Evolutionary conservation across 2,888 invertebrate genomes (phyloP).

Genomic region (Synanthedon vespiformis): DNA sequence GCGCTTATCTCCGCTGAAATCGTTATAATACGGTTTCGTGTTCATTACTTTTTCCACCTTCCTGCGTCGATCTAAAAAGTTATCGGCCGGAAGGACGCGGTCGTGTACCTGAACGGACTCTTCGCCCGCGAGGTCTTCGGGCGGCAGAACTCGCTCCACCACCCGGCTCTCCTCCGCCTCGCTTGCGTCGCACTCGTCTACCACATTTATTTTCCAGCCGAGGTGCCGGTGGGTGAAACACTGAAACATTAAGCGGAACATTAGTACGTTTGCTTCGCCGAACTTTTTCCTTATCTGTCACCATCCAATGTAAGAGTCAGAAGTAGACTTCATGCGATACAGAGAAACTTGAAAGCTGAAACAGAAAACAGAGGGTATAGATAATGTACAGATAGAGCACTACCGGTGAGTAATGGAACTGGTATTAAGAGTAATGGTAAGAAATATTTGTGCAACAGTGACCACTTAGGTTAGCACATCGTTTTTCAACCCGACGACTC

Average conservation of each 20-base stretch:
- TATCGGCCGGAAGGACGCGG: constrained; percentile 72
- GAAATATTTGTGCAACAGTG: neutral
- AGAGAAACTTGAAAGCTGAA: constrained; percentile 65
- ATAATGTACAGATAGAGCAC: constrained; percentile 49
- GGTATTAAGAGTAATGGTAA: constrained; percentile 5
- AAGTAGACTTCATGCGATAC: constrained; percentile 49
- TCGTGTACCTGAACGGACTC: constrained; percentile 76
- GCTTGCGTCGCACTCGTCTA: constrained; percentile 80
- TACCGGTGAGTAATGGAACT: constrained; percentile 1
- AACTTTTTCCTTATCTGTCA: constrained; percentile 17
- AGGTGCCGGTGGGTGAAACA: constrained; percentile 94
- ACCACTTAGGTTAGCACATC: too few relatives aligned
- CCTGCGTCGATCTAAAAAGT: constrained; percentile 56
- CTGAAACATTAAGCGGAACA: constrained; percentile 58
- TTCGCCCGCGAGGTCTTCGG: constrained; percentile 45
- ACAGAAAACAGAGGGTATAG: constrained; percentile 61
- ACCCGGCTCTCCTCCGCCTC: constrained; percentile 68
- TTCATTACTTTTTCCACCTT: constrained; percentile 59
- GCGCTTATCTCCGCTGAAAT: constrained; percentile 58
- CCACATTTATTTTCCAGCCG: constrained; percentile 95
- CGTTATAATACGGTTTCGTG: constrained; percentile 60
- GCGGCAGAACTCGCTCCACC: constrained; percentile 46
- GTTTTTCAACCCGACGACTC: too few relatives aligned
- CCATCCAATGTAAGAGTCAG: constrained; percentile 27
- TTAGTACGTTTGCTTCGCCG: neutral